Evolutionary conservation across 2,113 vertebrate genomes (phyloP), one percentile per base, ranked within the genome.

Genomic region (Clupea harengus): DNA sequence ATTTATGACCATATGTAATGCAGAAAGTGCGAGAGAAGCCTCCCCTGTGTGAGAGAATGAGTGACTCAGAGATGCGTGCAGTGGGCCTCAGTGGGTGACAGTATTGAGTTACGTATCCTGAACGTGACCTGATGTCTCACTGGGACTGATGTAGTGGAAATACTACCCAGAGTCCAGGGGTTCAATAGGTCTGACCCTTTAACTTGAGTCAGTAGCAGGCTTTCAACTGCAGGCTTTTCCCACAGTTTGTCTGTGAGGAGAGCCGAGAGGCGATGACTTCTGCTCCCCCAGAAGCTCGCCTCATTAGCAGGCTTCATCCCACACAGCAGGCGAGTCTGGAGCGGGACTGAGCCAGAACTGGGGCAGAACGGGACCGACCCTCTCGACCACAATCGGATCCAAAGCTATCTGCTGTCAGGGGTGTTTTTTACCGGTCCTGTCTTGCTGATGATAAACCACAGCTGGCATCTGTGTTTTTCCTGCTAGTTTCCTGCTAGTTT

Each of bases 131-230:
- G 64, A 15, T 32, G n/a, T 25, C 25, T 32, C 11, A 64, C 10
- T 25, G 64, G 28, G 64, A 72, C 64, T 72, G 11, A 72, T 28
- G 32, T 8, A 28, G 13, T 9, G 6, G 25, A 32, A 72, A 72
- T 10, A 32, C n/a, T 10, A 72, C 2, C 64, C 64, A 32, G 64
- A 25, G 9, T 72, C 64, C 64, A 72, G 64, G 28, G 32, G 64
- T 72, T 72, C 64, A 72, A 72, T 32, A 72, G 64, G n/a, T 72
- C 32, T 72, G 64, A 72, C 64, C 64, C 64, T 32, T 72, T 28
- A 72, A 72, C 25, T 10, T 10, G 57, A 72, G 11, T 32, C 64
- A 28, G 64, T 72, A 32, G 64, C 64, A 72, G 64, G n/a, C 64
- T 32, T 28, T 72, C 32, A 72, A 13, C n/a, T 9, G 10, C 64